phyloP scores from a whole-genome alignment of 1,140 invertebrate genomes.

The Bemisia tabaci region DNA sequence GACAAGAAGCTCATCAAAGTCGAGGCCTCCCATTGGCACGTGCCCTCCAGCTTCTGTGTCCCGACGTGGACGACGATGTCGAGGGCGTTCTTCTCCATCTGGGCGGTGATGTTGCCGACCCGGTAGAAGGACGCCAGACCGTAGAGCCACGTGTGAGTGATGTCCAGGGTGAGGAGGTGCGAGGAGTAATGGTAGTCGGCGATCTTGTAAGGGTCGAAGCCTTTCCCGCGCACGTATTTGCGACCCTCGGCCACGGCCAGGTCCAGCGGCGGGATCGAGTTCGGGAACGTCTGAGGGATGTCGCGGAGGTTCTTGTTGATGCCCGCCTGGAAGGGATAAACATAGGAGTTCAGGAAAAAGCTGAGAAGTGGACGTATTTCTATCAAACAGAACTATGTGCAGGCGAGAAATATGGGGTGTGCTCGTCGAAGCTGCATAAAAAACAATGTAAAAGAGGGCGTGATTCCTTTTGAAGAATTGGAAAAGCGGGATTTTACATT shows the following conservation, averaged over 20 bases:
- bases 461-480: too few species aligned
- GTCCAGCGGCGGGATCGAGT: constrained; percentile 71
- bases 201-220: constrained; percentile 56
- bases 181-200: constrained; percentile 52
- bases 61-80: constrained; percentile 52
- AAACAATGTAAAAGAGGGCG: too few species aligned
- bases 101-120: constrained; percentile 57
- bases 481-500: too few species aligned
- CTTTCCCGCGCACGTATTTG: constrained; percentile 49
- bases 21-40: constrained; percentile 59
- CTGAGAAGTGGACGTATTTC: too few species aligned
- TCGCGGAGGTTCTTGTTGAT: background rate
- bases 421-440: too few species aligned
- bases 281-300: constrained; percentile 47
- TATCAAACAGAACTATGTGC: too few species aligned
- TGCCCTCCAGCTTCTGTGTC: constrained; percentile 59
- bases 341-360: too few species aligned
- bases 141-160: constrained; percentile 53
- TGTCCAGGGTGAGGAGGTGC: constrained; percentile 48
- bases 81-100: constrained; percentile 52
- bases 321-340: too few species aligned
- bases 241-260: constrained; percentile 58
- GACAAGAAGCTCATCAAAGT: constrained; percentile 48
- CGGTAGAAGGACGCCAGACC: constrained; percentile 66
- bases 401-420: too few species aligned